phyloP scores from a whole-genome alignment of 2,797 vertebrate genomes.

The Bradypodion ventrale region DNA sequence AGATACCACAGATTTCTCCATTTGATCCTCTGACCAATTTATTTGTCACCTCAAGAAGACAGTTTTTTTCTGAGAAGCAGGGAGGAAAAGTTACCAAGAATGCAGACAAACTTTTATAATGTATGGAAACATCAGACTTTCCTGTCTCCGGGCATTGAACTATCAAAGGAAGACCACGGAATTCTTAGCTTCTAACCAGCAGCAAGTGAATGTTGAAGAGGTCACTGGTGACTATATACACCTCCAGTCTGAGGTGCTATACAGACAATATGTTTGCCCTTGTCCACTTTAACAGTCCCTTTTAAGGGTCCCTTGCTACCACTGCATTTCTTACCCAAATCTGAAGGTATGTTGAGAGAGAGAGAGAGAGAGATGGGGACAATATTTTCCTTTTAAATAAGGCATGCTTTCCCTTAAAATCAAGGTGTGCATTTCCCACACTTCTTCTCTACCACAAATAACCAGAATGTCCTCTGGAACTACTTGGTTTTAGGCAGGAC shows the following conservation, averaged over 20 bases:
- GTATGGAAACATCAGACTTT: background rate
- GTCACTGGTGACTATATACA: background rate
- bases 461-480: background rate
- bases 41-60: background rate
- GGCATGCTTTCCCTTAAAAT: background rate
- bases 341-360: too few relatives aligned
- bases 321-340: background rate
- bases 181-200: background rate
- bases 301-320: background rate
- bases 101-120: background rate
- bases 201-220: background rate
- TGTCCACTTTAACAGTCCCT: too few relatives aligned
- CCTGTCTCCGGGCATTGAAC: background rate
- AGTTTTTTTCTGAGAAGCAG: background rate
- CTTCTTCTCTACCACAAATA: background rate
- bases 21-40: slow-evolving; percentile 44
- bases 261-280: too few relatives aligned
- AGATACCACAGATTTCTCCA: slow-evolving; percentile 23
- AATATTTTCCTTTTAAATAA: background rate
- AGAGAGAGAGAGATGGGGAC: too few relatives aligned
- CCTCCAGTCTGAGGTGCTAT: too few relatives aligned
- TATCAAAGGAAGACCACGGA: background rate
- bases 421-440: background rate
- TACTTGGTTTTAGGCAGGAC: background rate
- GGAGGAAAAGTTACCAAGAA: background rate